These are phyloP conservation scores for Chinchilla lanigera DNA, from an alignment of 2,113 vertebrate species.

Conservation along the genomic window DNA sequence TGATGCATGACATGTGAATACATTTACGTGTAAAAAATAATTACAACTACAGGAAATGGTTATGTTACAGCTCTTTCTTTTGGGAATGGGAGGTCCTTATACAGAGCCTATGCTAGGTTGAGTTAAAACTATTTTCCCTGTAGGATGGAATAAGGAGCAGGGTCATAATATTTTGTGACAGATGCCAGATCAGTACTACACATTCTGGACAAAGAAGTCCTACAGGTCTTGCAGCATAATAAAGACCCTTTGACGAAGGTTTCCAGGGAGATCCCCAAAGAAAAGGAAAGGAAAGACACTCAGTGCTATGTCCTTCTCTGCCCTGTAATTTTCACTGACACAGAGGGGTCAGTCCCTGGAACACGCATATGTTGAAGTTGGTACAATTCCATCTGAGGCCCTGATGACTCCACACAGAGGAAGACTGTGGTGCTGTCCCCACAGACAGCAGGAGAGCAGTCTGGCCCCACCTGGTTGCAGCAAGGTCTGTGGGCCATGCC, in stretches of 20 bases:
- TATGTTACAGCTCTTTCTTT: neutral
- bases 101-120: neutral
- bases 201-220: neutral
- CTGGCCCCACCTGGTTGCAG: fast-evolving
- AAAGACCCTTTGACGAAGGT: neutral
- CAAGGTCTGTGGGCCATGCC: neutral
- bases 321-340: neutral
- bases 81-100: neutral
- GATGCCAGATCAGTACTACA: neutral
- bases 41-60: neutral
- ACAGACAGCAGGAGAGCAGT: neutral
- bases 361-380: neutral
- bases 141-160: neutral
- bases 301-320: neutral
- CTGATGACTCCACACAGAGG: neutral
- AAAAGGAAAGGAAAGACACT: neutral
- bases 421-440: neutral
- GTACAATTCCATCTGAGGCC: neutral
- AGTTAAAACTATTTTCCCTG: neutral
- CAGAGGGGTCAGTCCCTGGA: neutral
- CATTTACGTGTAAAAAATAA: neutral
- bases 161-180: neutral
- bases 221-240: neutral
- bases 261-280: neutral
- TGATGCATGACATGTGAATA: neutral